Evolutionary conservation across 2,888 invertebrate genomes (phyloP), one percentile per base, ranked within the genome.

Genomic region (Melipona bicolor): DNA sequence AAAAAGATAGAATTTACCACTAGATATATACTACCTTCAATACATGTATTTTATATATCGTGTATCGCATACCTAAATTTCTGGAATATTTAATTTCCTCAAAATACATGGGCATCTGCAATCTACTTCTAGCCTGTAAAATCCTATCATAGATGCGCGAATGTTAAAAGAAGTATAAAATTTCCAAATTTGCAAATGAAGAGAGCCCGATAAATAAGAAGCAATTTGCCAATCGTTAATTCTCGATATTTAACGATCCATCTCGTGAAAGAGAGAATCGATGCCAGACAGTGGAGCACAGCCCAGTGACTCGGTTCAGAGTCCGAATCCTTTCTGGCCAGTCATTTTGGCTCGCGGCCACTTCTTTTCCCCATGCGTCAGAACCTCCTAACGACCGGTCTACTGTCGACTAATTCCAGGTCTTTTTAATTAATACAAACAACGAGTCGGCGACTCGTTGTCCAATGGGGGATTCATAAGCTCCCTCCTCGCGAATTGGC

Each of bases 401-500:
- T 64, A 36, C 77, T 68, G 74, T 78, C 79, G 83, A 84, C 84
- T 89, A 89, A 89, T 89, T 89, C 84, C 77, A 78, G 79, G 68
- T 67, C 85, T 83, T 83, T 79, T 77, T 87, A 87, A 89, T 89
- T 88, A 87, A 89, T 89, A 89, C 85, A 86, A 85, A 89, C 83
- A 89, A 27, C 27, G 27, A 27, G 27, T 82, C 81, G 73, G 50
- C 54, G 77, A 81, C 56, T n/a, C 32, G n/a, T 32, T n/a, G 36
- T 59, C 43, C 71, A 24, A 43, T 9, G n/a, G 49, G 21, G 52
- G 68, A 83, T 69, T 70, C 77, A 56, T 73, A 9, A 43, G 54
- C 50, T 32, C 52, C 24, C 19, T 54, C 52, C 59, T 76, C 54
- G 62, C 74, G 54, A 67, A 88, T 84, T 88, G 84, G 85, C 83